Evolutionary conservation across 1,140 invertebrate genomes (phyloP).

Genomic region (Megathymus violae): DNA sequence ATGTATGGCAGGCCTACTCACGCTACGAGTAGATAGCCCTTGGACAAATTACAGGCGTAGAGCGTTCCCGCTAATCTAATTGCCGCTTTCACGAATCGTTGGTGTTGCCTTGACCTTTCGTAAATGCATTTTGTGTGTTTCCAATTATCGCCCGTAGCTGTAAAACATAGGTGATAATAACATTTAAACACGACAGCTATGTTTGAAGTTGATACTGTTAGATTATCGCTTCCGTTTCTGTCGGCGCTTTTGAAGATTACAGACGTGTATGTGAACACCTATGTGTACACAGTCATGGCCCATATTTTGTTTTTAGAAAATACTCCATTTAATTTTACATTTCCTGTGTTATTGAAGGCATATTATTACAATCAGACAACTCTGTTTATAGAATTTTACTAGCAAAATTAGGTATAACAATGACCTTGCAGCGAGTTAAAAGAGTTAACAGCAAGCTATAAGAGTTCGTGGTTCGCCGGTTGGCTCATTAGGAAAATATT

Average conservation of each 20-base stretch:
- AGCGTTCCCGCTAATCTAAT: slow-evolving; percentile 72
- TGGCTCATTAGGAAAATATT: no score
- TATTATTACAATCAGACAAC: no score
- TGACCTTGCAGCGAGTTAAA: no score
- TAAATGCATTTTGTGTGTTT: slow-evolving; percentile 78
- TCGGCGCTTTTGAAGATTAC: slow-evolving; percentile 7
- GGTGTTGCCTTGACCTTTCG: slow-evolving; percentile 72
- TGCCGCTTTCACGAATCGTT: slow-evolving; percentile 12
- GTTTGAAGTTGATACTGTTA: slow-evolving; percentile 16
- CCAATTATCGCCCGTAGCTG: slow-evolving; percentile 51
- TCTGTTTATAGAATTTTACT: no score
- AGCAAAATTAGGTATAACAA: no score
- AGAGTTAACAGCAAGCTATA: no score
- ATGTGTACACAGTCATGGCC: not conserved
- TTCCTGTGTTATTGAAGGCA: no score
- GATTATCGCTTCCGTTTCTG: slow-evolving; percentile 18
- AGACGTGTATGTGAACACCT: not conserved
- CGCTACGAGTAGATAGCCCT: slow-evolving; percentile 42
- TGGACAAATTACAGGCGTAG: slow-evolving; percentile 69
- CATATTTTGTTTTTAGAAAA: no score
- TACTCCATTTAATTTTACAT: no score
- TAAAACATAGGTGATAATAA: slow-evolving; percentile 35
- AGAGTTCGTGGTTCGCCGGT: no score
- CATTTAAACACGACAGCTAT: slow-evolving; percentile 24
- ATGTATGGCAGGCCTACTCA: slow-evolving; percentile 15